Conservation (phyloP, 30 jellyfish, hydroid and myxozoan genomes). For the Aurelia aurita complex sp. Pacific region DNA sequence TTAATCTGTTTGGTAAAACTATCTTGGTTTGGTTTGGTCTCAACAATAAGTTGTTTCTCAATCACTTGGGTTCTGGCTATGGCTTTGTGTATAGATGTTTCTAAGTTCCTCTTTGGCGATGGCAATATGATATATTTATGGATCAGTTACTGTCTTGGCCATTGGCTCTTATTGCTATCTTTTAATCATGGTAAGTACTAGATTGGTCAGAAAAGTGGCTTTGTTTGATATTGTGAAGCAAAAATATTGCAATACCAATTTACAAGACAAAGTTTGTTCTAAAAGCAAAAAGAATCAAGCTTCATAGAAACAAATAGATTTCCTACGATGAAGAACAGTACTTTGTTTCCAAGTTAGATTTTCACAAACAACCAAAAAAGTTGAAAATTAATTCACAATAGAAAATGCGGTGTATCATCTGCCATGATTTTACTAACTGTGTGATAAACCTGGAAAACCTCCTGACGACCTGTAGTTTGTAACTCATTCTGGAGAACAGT, state of each 20-base stretch:
- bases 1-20: conserved; percentile 47
- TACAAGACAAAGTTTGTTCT: not conserved
- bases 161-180: conserved; percentile 17
- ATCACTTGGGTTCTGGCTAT: conserved; percentile 32
- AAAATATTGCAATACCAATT: not conserved
- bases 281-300: not conserved
- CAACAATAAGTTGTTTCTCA: conserved; percentile 12
- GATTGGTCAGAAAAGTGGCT: conserved; percentile 1
- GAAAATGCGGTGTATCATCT: no score
- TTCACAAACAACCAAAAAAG: no score
- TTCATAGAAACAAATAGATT: no score
- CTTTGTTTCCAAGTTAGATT: no score
- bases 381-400: no score
- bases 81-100: conserved; percentile 39
- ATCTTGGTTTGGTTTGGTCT: conserved; percentile 56
- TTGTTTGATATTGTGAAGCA: no score
- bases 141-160: conserved; percentile 33
- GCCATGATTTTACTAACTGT: no score
- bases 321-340: no score
- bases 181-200: conserved; percentile 29
- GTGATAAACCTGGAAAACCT: no score
- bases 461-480: no score
- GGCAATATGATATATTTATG: conserved; percentile 41
- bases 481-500: no score
- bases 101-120: not conserved